Evolutionary conservation across 2,113 vertebrate species (phyloP).

Genomic region (Kobus ellipsiprymnus): DNA sequence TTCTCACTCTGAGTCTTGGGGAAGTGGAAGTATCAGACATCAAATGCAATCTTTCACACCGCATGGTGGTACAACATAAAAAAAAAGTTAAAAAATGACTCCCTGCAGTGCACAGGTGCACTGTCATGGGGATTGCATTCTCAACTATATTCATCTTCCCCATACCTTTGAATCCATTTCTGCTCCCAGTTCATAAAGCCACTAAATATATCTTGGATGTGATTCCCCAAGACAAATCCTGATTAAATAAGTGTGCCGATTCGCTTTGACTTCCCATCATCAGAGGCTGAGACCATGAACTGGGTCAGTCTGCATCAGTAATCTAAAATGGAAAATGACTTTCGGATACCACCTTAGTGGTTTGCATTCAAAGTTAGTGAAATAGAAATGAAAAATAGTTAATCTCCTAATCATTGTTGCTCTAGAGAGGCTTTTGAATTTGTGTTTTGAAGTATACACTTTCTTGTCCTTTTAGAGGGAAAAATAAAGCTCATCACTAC

Average conservation of each 20-base stretch:
- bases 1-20: not conserved
- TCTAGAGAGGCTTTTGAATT: not conserved
- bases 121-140: not conserved
- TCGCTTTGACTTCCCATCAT: not conserved
- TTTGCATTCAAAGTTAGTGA: not conserved
- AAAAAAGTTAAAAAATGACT: not conserved
- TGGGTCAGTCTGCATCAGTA: not conserved
- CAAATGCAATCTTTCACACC: not conserved
- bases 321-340: not conserved
- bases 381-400: not conserved
- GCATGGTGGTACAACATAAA: not conserved
- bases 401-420: not conserved
- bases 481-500: not conserved
- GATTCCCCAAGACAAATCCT: not conserved
- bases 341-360: not conserved
- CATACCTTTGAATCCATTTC: not conserved
- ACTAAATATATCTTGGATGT: not conserved
- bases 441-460: not conserved
- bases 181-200: not conserved
- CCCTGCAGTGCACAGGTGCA: not conserved
- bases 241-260: not conserved
- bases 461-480: not conserved
- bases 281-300: not conserved
- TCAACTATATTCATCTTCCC: not conserved
- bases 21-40: not conserved